Percentiles rank a stretch among this genome's conserved stretches.
Conservation (phyloP, 2,113 vertebrate species). For the Mungos mungo region DNA sequence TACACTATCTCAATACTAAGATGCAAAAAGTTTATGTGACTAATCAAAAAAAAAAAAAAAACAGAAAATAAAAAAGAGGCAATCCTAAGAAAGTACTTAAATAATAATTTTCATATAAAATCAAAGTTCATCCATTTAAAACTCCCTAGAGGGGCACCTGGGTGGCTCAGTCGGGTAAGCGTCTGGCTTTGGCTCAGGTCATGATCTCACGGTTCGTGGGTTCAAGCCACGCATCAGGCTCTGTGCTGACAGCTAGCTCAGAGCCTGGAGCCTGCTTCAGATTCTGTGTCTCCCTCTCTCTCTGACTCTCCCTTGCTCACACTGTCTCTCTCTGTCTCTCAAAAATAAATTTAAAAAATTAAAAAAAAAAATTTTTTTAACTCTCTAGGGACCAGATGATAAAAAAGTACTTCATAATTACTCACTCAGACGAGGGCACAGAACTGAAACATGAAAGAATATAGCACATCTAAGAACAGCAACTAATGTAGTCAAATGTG, state of each 20-base stretch:
- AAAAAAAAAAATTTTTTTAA: background rate
- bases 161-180: too few relatives aligned
- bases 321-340: too few relatives aligned
- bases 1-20: background rate
- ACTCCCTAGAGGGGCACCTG: background rate
- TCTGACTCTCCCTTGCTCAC: too few relatives aligned
- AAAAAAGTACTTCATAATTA: background rate
- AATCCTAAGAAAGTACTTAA: slow-evolving; percentile 38
- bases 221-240: too few relatives aligned
- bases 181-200: too few relatives aligned
- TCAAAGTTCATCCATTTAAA: slow-evolving; percentile 37
- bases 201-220: too few relatives aligned
- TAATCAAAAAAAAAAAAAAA: slow-evolving; percentile 4
- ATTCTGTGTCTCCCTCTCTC: too few relatives aligned
- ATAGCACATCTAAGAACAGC: background rate
- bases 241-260: too few relatives aligned
- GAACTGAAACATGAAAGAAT: background rate
- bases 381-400: background rate
- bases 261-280: too few relatives aligned
- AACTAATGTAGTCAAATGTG: background rate
- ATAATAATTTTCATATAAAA: background rate
- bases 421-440: background rate
- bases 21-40: background rate
- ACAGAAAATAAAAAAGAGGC: background rate
- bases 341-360: too few relatives aligned